Evolutionary conservation across 2,888 invertebrate species (phyloP).

Genomic region (Mimas tiliae): DNA sequence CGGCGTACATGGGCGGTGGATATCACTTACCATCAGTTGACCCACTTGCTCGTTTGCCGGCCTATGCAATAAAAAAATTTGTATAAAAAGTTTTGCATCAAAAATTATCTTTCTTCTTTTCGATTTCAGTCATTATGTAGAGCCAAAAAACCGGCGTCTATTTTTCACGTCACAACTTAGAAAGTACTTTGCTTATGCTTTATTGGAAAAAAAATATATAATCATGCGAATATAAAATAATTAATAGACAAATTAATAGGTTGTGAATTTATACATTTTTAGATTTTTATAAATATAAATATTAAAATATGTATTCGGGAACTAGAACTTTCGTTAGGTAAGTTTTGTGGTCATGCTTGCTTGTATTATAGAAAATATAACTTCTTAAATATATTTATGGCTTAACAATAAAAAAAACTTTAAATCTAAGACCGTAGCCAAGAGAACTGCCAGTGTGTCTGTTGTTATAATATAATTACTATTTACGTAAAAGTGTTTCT

Average conservation of each 20-base stretch:
- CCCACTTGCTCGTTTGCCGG: no score
- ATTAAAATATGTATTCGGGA: conserved; percentile 46
- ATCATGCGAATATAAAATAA: conserved; percentile 36
- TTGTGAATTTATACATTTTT: conserved; percentile 85
- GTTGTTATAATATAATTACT: no score
- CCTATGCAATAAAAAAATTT: no score
- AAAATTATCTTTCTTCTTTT: neutral
- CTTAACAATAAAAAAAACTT: no score
- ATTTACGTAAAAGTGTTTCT: no score
- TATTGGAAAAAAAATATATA: conserved; percentile 34
- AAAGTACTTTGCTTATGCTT: conserved; percentile 1
- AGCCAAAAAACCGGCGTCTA: neutral
- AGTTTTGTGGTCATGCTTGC: conserved; percentile 49
- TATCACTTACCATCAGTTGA: no score
- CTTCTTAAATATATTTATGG: no score
- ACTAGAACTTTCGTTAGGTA: neutral
- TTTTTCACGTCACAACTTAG: neutral
- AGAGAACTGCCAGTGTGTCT: no score
- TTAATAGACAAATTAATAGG: conserved; percentile 81
- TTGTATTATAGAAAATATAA: conserved; percentile 47
- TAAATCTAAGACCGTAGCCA: neutral
- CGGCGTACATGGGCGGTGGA: no score
- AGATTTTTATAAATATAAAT: conserved; percentile 71
- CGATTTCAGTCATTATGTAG: neutral
- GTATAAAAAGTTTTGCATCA: no score